Percentiles rank a stretch among this genome's conserved stretches.
These are phyloP conservation scores for Subacronicta megacephala DNA, from an alignment of 2,888 invertebrate species.

Conservation along the genomic window DNA sequence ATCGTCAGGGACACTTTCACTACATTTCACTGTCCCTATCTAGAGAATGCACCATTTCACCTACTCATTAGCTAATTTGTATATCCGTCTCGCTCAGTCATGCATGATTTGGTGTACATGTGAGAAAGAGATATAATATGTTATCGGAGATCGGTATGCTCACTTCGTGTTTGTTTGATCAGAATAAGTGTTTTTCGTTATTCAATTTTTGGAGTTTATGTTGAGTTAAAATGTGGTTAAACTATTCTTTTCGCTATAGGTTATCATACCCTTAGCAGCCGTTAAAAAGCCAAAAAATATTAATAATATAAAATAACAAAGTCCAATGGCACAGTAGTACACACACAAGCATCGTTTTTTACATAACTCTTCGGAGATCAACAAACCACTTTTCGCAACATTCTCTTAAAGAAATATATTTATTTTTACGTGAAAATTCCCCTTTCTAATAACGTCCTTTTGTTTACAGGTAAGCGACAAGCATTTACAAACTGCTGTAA, in stretches of 20 bases:
- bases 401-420: too few relatives aligned
- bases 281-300: too few relatives aligned
- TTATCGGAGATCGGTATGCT: conserved; percentile 73
- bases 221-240: too few relatives aligned
- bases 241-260: too few relatives aligned
- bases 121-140: conserved; percentile 61
- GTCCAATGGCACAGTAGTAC: too few relatives aligned
- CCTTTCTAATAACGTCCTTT: conserved; percentile 21
- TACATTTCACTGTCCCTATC: conserved; percentile 65
- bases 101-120: conserved; percentile 62
- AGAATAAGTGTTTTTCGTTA: conserved; percentile 53
- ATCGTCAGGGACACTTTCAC: conserved; percentile 69
- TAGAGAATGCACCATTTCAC: conserved; percentile 72
- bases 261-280: too few relatives aligned
- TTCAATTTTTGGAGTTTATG: conserved; percentile 45
- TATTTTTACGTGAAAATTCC: neutral
- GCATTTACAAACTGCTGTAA: neutral
- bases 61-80: conserved; percentile 75
- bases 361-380: too few relatives aligned
- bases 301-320: too few relatives aligned
- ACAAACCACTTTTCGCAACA: neutral
- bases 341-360: too few relatives aligned
- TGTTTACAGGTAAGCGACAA: conserved; percentile 45
- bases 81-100: conserved; percentile 62
- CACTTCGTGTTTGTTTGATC: conserved; percentile 62